Conservation (phyloP, 2,888 invertebrate species). For the Limnephilus rhombicus region DNA sequence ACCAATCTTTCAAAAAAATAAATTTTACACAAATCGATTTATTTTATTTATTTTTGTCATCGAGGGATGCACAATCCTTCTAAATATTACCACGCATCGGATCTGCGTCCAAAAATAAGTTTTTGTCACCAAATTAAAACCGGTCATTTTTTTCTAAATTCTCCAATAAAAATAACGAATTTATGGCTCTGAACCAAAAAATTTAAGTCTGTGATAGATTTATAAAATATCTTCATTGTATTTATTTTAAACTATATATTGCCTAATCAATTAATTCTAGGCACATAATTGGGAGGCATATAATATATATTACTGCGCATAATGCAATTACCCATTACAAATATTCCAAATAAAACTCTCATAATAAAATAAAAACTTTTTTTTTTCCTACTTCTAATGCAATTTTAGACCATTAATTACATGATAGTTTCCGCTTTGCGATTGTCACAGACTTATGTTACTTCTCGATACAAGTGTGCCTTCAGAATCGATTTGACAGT, state of each 20-base stretch:
- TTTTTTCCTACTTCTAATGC: too few species aligned
- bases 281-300: not conserved
- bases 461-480: too few species aligned
- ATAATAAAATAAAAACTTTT: too few species aligned
- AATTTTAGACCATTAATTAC: too few species aligned
- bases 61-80: constrained; percentile 63
- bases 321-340: too few species aligned
- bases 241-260: not conserved
- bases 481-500: too few species aligned
- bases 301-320: too few species aligned
- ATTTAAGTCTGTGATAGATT: not conserved
- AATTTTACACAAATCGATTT: constrained; percentile 23
- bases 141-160: not conserved
- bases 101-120: not conserved
- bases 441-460: too few species aligned
- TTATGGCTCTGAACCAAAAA: not conserved
- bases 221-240: not conserved
- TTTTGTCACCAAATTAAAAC: not conserved
- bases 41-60: constrained; percentile 53
- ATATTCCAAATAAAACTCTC: too few species aligned
- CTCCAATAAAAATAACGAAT: not conserved
- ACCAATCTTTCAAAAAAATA: constrained; percentile 33
- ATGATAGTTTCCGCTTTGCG: too few species aligned
- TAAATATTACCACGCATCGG: not conserved
- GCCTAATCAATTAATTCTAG: not conserved